Percentiles rank a stretch among this genome's conserved stretches.
Evolutionary conservation across 2,888 invertebrate species (phyloP).

Genomic region (Latrodectus elegans): DNA sequence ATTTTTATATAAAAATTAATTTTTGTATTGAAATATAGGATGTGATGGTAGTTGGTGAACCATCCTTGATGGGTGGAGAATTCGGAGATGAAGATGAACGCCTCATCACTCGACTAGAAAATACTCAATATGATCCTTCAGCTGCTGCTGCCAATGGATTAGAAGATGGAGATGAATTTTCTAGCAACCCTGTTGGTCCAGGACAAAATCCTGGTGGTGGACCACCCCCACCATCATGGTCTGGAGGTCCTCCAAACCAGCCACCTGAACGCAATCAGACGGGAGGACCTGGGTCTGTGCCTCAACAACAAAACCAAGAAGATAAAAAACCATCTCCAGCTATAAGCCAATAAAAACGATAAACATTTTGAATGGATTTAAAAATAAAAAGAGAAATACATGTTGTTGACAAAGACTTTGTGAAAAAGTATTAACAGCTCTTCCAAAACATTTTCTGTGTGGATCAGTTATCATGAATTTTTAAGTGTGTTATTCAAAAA

Average conservation of each 20-base stretch:
- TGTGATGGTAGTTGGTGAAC: conserved; percentile 99
- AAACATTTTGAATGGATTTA: background rate
- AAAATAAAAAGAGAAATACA: background rate
- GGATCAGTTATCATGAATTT: conserved; percentile 43
- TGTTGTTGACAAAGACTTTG: background rate
- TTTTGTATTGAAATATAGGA: conserved; percentile 80
- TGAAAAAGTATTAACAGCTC: conserved; percentile 61
- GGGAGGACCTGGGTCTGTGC: conserved; percentile 66
- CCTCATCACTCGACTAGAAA: conserved; percentile 97
- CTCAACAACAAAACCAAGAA: conserved; percentile 68
- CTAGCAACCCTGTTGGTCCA: conserved; percentile 41
- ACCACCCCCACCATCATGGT: conserved; percentile 47
- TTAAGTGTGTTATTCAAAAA: conserved; percentile 60
- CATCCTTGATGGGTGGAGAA: conserved; percentile 99
- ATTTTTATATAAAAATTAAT: too few relatives aligned
- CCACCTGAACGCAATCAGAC: conserved; percentile 54
- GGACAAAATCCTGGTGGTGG: conserved; percentile 51
- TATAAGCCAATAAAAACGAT: conserved; percentile 57
- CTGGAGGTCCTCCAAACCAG: conserved; percentile 35
- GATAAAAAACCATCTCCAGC: conserved; percentile 70
- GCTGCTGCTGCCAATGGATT: conserved; percentile 71
- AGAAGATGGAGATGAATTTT: conserved; percentile 71
- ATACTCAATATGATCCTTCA: conserved; percentile 94
- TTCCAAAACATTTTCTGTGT: conserved; percentile 49
- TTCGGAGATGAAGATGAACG: conserved; percentile 99